Evolutionary conservation across 2,113 vertebrate species (phyloP), one percentile per base, ranked within the genome.

Genomic region (Aptenodytes forsteri): DNA sequence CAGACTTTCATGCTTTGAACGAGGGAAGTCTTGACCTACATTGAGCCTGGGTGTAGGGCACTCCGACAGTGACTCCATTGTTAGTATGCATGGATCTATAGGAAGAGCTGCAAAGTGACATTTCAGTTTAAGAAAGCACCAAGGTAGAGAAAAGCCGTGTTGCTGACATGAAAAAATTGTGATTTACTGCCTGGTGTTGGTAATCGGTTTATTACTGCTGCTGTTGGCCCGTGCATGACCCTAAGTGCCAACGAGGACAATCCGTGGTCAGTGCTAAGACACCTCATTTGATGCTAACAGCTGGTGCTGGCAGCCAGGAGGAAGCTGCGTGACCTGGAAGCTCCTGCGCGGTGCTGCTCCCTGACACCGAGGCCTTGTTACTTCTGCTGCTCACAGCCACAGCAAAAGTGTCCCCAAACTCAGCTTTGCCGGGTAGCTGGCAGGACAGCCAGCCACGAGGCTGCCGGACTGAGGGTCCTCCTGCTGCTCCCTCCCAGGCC

Each of bases 401-500:
- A 58, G 56, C 1, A 4, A 34, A 75, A 70, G 23, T 13, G 32
- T 58, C 40, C 46, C 26, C 70, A 54, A 32, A 50, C 27, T 75
- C 16, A 44, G 16, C 61, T 88, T 73, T 58, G 22, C 14, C 10
- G 3, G 14, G 19, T 52, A 50, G 54, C 38, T 86, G 40, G n/a
- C 25, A 44, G 46, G 5, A 69, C 54, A 87, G 29, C 3, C 23
- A 81, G 17, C 25, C 38, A 16, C 2, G 6, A n/a, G 20, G 13
- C 11, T 79, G 19, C 14, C 11, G 10, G 47, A 49, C 1, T 0
- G 1, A 23, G 4, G 4, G 6, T 73, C 29, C 3, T 73, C 8
- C 16, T 14, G 2, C 46, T 75, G 17, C 34, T 73, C 14, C 11
- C 20, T 19, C 2, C 44, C 18, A 42, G 59, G 11, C 44, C 13